Evolutionary conservation across 2,888 invertebrate species (phyloP).

Genomic region (Tachystola acroxantha): DNA sequence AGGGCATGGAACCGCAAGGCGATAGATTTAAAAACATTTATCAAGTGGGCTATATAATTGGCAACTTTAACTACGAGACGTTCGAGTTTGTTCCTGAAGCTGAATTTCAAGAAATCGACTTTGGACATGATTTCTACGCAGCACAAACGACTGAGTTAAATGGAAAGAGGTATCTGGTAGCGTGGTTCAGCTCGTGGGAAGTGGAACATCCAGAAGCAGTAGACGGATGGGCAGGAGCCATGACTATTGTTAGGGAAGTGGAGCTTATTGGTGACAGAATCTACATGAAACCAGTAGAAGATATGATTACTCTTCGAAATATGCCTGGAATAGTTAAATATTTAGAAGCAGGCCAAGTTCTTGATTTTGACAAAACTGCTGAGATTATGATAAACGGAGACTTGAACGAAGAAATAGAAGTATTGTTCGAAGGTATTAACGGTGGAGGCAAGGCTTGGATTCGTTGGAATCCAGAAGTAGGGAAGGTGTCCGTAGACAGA

Average conservation of each 20-base stretch:
- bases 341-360: conserved; percentile 23
- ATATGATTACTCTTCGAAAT: conserved; percentile 42
- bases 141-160: conserved; percentile 53
- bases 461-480: conserved; percentile 37
- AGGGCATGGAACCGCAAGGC: conserved; percentile 54
- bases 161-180: conserved; percentile 51
- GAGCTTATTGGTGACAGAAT: conserved; percentile 40
- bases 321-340: conserved; percentile 26
- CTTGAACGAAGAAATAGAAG: conserved; percentile 35
- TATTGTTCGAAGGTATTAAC: conserved; percentile 42
- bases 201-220: conserved; percentile 46
- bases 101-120: conserved; percentile 63
- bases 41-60: conserved; percentile 66
- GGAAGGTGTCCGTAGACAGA: neutral
- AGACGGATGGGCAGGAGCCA: conserved; percentile 65
- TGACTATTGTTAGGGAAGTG: conserved; percentile 61
- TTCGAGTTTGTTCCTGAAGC: conserved; percentile 50
- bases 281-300: conserved; percentile 50
- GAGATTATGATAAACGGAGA: conserved; percentile 48
- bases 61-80: conserved; percentile 58
- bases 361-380: conserved; percentile 44
- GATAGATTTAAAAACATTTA: conserved; percentile 58
- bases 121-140: conserved; percentile 70
- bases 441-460: conserved; percentile 44
- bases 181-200: conserved; percentile 72